Evolutionary conservation across 2,888 invertebrate genomes (phyloP).

Genomic region (Eustalomyia histrio): DNA sequence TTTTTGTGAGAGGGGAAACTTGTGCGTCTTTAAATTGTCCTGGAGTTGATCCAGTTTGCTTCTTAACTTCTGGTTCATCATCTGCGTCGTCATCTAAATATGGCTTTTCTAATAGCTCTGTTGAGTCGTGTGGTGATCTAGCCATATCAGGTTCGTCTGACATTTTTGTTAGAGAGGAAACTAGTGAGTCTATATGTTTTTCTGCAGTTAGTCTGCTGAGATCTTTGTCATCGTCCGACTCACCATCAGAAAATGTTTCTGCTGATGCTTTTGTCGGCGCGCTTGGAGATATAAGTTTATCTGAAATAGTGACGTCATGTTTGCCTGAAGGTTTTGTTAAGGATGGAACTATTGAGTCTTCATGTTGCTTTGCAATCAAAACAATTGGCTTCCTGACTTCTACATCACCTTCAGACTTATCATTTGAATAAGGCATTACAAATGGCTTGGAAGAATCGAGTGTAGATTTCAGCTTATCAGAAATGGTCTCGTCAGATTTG

Average conservation of each 20-base stretch:
- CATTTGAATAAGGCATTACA: slow-evolving; percentile 22
- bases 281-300: slow-evolving; percentile 1
- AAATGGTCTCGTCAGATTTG: too few relatives aligned
- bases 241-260: too few relatives aligned
- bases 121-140: slow-evolving; percentile 1
- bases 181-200: too few relatives aligned
- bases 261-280: not conserved
- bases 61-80: not conserved
- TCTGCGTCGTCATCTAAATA: not conserved
- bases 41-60: not conserved
- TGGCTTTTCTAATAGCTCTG: not conserved
- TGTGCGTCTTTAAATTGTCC: not conserved
- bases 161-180: too few relatives aligned
- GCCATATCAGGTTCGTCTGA: not conserved
- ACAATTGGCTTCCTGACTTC: not conserved
- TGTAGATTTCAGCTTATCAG: too few relatives aligned
- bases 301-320: not conserved
- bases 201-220: not conserved
- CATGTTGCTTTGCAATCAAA: not conserved
- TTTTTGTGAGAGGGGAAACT: too few relatives aligned
- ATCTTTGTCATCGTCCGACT: not conserved
- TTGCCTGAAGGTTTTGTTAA: not conserved
- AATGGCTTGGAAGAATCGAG: not conserved
- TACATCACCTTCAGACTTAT: not conserved
- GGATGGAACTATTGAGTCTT: not conserved